Base-by-base conservation (phyloP, 2,888 invertebrate genomes). In the Caenorhabditis sulstoni region DNA sequence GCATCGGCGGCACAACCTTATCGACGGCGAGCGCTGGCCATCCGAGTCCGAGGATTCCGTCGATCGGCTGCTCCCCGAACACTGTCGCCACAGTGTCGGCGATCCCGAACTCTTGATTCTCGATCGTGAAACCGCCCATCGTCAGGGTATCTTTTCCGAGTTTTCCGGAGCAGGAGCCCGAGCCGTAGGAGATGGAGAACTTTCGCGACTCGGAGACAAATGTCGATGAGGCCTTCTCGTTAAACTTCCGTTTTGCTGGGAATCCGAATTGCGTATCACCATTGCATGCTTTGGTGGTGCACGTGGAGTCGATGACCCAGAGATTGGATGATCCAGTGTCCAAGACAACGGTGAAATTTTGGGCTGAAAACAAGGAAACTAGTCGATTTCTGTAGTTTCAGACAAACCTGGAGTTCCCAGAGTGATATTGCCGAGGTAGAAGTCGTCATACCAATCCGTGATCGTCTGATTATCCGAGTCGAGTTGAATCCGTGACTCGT, bases 1-100 rank as follows among this genome's bases (percentile, higher is more conserved):
- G 94, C 91, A 99, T 96, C 57, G 96, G 95, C 0, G 98, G 96
- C 44, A 93, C 92, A 61, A 98, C 96, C 73, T 94, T 93, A 92
- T 97, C 96, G 77, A 97, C 96, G 0, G 97, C 93, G 89, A 99
- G 78, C 1, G 82, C 67, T 1, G 87, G 87, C 87, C 87, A 87
- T 64, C 85, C 87, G 39, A 87, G 81, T 53, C 87, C 87, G 45
- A 87, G 61, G 64, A 87, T 85, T 29, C 87, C 87, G 70, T 86
- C 86, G 35, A 86, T 64, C 22, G 87, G 86, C 57, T 85, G 85
- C 59, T 83, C 71, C 3, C 79, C 84, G 64, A 83, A 79, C 22
- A 83, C 85, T 1, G 67, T 41, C 20, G 86, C 84, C 49, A 64
- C n/a, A 11, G 29, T 23, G 18, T 81, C 67, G 29, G 86, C 81